A percentile compares a stretch with the other conserved stretches of the same genome.
These are phyloP conservation scores for Oreochromis grahami DNA, from an alignment of 2,797 vertebrate species.

Conservation along the genomic window DNA sequence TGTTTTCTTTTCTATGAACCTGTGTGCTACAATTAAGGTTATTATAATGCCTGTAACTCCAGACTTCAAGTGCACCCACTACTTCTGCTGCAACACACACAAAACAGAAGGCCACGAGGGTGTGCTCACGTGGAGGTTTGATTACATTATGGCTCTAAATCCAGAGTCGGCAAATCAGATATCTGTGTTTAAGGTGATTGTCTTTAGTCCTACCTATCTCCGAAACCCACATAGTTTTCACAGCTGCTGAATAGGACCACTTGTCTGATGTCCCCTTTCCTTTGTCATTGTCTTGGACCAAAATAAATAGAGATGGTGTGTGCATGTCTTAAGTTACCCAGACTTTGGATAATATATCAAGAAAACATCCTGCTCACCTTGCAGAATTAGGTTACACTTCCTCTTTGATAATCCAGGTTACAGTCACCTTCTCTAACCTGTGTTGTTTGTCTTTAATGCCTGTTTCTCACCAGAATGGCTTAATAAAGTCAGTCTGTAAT, in stretches of 20 bases:
- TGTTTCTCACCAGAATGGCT: neutral
- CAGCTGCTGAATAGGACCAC: neutral
- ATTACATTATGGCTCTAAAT: neutral
- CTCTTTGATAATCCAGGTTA: neutral
- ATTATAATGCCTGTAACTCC: neutral
- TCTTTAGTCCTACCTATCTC: neutral
- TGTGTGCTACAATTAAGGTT: slow-evolving; percentile 12
- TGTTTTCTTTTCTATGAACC: neutral
- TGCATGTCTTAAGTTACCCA: slow-evolving; percentile 21
- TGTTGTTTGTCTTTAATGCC: neutral
- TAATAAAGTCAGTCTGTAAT: neutral
- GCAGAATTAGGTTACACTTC: slow-evolving; percentile 8
- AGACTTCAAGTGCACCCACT: neutral
- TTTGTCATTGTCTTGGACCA: neutral
- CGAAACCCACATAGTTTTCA: neutral
- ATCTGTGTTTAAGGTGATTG: neutral
- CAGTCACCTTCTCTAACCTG: neutral
- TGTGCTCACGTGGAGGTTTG: neutral
- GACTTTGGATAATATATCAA: neutral
- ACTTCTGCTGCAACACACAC: neutral
- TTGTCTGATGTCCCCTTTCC: neutral
- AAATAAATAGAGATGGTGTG: neutral
- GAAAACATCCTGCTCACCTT: slow-evolving; percentile 25
- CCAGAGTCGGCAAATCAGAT: neutral
- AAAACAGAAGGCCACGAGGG: neutral